Percentiles rank a stretch among this genome's conserved stretches.
These are phyloP conservation scores for Drosophila mettleri DNA, from an alignment of 2,888 invertebrate genomes.

Conservation along the genomic window DNA sequence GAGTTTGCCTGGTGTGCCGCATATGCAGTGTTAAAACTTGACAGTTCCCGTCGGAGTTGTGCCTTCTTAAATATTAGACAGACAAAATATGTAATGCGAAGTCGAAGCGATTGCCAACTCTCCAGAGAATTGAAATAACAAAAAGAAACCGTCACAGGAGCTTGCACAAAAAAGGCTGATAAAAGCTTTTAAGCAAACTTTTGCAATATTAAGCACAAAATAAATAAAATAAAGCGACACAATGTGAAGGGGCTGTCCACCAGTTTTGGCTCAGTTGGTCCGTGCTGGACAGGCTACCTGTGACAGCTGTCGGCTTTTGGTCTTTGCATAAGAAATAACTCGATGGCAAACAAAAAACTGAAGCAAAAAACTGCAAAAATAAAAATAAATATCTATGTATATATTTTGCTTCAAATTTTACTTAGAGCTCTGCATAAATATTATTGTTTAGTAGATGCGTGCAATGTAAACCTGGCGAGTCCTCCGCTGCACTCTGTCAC, in stretches of 20 bases:
- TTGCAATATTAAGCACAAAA: constrained; percentile 63
- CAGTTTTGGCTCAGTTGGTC: constrained; percentile 20
- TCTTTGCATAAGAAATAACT: constrained; percentile 65
- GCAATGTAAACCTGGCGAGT: constrained; percentile 47
- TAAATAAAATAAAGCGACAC: constrained; percentile 33
- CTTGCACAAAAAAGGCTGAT: constrained; percentile 42
- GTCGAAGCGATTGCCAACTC: constrained; percentile 48
- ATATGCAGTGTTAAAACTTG: constrained; percentile 55
- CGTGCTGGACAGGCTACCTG: constrained; percentile 30
- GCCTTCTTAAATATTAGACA: constrained; percentile 44
- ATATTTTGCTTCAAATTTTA: constrained; percentile 57
- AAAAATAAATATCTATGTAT: constrained; percentile 19
- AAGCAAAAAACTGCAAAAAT: constrained; percentile 44
- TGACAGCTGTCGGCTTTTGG: constrained; percentile 26
- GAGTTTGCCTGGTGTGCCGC: constrained; percentile 1
- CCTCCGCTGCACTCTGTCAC: not conserved
- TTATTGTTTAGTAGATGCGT: constrained; percentile 61
- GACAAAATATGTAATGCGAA: constrained; percentile 40
- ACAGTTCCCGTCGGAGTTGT: constrained; percentile 52
- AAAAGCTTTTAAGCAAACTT: constrained; percentile 78
- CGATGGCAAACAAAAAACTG: constrained; percentile 56
- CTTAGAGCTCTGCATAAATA: constrained; percentile 67
- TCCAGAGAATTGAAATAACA: constrained; percentile 38
- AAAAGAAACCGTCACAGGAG: constrained; percentile 6
- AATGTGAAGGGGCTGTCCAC: constrained; percentile 28